Evolutionary conservation across 2,113 vertebrate genomes (phyloP).

Genomic region (Phalacrocorax aristotelis): DNA sequence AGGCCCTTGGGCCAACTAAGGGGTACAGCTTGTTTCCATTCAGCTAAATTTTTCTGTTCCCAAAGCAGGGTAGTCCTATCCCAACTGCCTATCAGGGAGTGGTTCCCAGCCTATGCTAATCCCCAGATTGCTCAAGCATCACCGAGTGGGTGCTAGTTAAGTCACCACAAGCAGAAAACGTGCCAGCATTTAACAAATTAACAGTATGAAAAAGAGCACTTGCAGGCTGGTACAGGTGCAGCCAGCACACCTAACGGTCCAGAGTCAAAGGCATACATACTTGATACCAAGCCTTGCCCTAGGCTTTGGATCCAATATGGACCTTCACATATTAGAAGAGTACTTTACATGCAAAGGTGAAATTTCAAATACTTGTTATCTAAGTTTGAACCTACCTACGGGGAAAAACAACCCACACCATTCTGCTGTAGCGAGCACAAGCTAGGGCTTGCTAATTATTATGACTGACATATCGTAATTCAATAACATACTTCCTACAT

Average conservation of each 20-base stretch:
- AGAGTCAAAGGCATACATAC: rapidly evolving
- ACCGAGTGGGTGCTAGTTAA: not conserved
- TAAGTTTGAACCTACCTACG: not conserved
- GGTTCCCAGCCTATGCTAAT: not conserved
- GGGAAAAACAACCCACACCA: not conserved
- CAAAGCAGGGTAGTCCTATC: not conserved
- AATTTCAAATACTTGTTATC: not conserved
- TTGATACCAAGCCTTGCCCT: not conserved
- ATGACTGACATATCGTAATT: not conserved
- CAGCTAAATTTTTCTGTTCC: not conserved
- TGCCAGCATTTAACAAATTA: not conserved
- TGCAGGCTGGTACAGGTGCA: too few relatives aligned
- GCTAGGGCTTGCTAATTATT: not conserved
- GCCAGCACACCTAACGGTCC: not conserved
- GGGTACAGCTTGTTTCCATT: not conserved
- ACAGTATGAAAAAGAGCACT: not conserved
- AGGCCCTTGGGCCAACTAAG: not conserved
- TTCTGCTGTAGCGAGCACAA: not conserved
- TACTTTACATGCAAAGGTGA: not conserved
- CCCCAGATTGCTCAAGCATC: not conserved
- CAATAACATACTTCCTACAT: not conserved
- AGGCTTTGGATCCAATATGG: too few relatives aligned
- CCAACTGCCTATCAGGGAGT: rapidly evolving
- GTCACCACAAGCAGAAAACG: not conserved
- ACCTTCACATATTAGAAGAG: not conserved